Evolutionary conservation across 1,140 invertebrate species (phyloP).

Genomic region (Apis florea): DNA sequence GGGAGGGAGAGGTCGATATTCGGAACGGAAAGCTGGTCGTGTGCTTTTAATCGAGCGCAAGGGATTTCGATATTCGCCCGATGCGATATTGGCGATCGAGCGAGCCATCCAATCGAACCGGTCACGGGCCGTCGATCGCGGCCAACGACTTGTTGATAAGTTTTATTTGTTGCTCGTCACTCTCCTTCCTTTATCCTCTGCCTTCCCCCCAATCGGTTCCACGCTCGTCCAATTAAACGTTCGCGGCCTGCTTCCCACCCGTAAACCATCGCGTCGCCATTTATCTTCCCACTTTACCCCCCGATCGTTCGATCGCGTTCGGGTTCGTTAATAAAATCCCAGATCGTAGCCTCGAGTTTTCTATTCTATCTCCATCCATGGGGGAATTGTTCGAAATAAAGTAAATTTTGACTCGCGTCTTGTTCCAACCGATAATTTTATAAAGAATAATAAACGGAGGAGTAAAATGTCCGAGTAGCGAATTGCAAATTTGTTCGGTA

Average conservation of each 20-base stretch:
- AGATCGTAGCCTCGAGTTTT: no score
- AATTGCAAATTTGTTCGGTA: slow-evolving; percentile 1
- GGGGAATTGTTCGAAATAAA: no score
- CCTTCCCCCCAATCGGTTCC: slow-evolving; percentile 1
- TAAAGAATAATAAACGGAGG: neutral
- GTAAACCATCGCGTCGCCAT: slow-evolving; percentile 9
- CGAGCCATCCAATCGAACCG: slow-evolving; percentile 56
- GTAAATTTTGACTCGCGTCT: no score
- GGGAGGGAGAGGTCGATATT: slow-evolving; percentile 60
- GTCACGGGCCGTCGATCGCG: slow-evolving; percentile 45
- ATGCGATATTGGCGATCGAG: slow-evolving; percentile 62
- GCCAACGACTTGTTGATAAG: slow-evolving; percentile 55
- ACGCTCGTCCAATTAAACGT: slow-evolving; percentile 43
- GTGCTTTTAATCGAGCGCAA: slow-evolving; percentile 63
- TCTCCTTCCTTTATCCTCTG: neutral
- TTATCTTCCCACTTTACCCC: neutral
- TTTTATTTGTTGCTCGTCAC: slow-evolving; percentile 50
- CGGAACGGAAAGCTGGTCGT: slow-evolving; percentile 34
- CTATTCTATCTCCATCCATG: no score
- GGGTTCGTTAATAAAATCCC: neutral
- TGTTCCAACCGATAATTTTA: no score
- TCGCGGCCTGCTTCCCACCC: neutral
- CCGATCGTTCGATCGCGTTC: neutral
- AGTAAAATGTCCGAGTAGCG: no score
- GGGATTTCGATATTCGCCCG: slow-evolving; percentile 60